phyloP scores from a whole-genome alignment of 2,797 vertebrate genomes.

The Neopelma chrysocephalum region DNA sequence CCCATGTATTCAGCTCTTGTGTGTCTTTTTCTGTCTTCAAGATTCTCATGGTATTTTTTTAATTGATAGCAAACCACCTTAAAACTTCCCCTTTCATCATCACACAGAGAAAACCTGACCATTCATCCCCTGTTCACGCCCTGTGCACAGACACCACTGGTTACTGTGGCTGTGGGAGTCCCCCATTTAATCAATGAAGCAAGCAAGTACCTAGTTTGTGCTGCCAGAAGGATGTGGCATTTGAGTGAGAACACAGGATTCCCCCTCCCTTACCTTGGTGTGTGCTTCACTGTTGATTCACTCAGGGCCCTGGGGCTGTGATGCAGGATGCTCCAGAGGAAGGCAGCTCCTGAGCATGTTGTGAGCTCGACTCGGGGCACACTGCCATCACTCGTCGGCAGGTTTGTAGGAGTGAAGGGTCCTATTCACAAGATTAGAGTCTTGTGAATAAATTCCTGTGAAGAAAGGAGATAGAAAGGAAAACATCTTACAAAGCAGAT shows the following conservation, averaged over 20 bases:
- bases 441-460: background rate
- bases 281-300: background rate
- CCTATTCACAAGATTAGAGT: background rate
- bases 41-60: background rate
- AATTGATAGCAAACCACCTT: background rate
- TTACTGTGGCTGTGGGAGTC: background rate
- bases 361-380: fast-evolving
- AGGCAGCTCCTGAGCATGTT: fast-evolving
- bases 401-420: background rate
- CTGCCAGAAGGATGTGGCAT: background rate
- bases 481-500: background rate
- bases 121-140: background rate
- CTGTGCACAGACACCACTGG: background rate
- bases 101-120: background rate
- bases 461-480: background rate
- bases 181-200: background rate
- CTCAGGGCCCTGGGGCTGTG: background rate
- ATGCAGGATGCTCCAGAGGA: fast-evolving
- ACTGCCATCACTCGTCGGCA: background rate
- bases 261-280: background rate
- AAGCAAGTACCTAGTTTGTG: background rate
- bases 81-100: background rate
- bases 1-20: background rate
- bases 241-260: background rate
- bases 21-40: background rate